Conservation (phyloP, 2,888 invertebrate genomes). For the Drosophila hamatofila region DNA sequence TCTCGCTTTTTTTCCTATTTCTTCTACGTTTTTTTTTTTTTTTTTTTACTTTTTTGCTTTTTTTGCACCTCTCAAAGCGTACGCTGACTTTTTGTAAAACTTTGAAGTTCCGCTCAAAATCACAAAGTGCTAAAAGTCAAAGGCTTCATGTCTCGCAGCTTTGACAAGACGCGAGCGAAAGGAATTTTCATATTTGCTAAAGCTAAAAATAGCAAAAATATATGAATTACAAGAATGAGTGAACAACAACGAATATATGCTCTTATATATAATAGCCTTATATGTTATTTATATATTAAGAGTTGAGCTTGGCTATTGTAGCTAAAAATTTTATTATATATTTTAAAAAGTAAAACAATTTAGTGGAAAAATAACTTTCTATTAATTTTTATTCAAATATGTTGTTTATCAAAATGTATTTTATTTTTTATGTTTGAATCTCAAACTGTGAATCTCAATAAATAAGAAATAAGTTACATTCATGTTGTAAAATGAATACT, state of each 20-base stretch:
- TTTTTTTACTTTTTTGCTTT: conserved; percentile 6
- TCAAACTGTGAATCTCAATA: too few species aligned
- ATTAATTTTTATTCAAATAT: too few species aligned
- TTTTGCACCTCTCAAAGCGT: conserved; percentile 35
- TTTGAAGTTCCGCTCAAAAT: conserved; percentile 59
- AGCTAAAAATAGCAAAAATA: conserved; percentile 7
- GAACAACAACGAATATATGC: background rate
- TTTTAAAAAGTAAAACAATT: too few species aligned
- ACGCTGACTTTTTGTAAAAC: conserved; percentile 44
- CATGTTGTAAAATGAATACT: too few species aligned
- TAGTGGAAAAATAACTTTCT: too few species aligned
- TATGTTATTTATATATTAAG: background rate
- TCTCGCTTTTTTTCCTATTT: conserved; percentile 17
- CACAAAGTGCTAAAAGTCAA: conserved; percentile 55
- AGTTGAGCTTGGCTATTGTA: too few species aligned
- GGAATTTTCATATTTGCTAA: conserved; percentile 41
- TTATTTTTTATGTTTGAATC: too few species aligned
- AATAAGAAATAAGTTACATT: too few species aligned
- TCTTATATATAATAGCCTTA: background rate
- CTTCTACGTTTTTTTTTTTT: background rate
- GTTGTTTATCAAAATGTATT: too few species aligned
- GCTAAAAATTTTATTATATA: too few species aligned
- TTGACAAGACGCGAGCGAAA: conserved; percentile 36
- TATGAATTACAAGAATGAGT: background rate
- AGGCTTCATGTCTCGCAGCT: conserved; percentile 48